A percentile compares a stretch with the other conserved stretches of the same genome.
These are phyloP conservation scores for Diogma glabrata DNA, from an alignment of 2,888 invertebrate species.

Conservation along the genomic window DNA sequence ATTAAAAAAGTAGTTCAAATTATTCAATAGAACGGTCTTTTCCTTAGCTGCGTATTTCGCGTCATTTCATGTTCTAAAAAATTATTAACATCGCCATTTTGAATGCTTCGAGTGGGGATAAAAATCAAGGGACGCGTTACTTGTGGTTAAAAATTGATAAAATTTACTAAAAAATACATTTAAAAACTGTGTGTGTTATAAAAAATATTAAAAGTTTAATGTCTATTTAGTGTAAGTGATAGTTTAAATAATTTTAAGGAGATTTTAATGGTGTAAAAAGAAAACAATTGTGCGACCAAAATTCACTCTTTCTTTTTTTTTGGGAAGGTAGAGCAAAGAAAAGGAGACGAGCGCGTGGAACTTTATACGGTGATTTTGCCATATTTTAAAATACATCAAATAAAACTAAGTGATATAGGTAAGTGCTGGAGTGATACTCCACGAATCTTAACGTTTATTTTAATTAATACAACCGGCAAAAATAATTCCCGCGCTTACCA, in stretches of 20 bases:
- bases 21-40: background rate
- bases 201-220: background rate
- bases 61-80: conserved; percentile 9
- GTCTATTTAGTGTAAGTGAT: conserved; percentile 9
- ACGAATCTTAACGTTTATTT: background rate
- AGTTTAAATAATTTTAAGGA: conserved; percentile 7
- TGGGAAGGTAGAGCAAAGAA: conserved; percentile 8
- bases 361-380: background rate
- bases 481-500: conserved; percentile 8
- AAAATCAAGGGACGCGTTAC: conserved; percentile 10
- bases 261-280: conserved; percentile 7
- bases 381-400: too few relatives aligned
- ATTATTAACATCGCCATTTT: conserved; percentile 7
- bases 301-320: conserved; percentile 7
- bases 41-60: conserved; percentile 10
- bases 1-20: conserved; percentile 1
- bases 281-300: conserved; percentile 6
- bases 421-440: background rate
- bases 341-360: conserved; percentile 12
- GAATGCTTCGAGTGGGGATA: conserved; percentile 11
- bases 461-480: conserved; percentile 6
- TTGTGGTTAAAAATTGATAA: conserved; percentile 10
- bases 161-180: conserved; percentile 3
- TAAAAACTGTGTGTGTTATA: conserved; percentile 3
- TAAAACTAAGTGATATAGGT: conserved; percentile 1